Conservation (phyloP, 2,797 vertebrate genomes). For the Garrulus glandarius region DNA sequence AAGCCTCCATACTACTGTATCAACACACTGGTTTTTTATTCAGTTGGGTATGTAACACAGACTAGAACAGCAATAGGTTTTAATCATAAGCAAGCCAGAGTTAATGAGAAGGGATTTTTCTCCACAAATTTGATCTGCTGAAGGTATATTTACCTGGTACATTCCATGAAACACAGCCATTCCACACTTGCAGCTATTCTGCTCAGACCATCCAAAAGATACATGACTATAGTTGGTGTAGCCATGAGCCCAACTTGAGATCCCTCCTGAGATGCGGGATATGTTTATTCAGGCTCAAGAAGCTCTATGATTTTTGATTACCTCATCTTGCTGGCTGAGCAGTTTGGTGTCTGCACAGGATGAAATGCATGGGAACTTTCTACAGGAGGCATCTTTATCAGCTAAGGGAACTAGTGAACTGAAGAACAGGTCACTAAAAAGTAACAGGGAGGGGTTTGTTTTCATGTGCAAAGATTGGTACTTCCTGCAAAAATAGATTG, state of each 20-base stretch:
- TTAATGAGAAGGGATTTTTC: not conserved
- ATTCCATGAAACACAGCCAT: not conserved
- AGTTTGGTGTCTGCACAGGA: not conserved
- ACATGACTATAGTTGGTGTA: not conserved
- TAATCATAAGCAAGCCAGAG: not conserved
- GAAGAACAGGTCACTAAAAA: not conserved
- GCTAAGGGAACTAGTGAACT: not conserved
- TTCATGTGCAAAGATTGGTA: not conserved
- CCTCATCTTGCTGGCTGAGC: not conserved
- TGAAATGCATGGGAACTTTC: not conserved
- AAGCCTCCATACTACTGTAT: not conserved
- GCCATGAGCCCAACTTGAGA: fast-evolving
- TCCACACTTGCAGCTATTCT: not conserved
- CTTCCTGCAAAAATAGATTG: not conserved
- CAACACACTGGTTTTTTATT: not conserved
- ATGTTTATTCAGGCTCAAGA: not conserved
- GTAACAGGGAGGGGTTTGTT: not conserved
- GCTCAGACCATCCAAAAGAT: not conserved
- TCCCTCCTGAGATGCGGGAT: not conserved
- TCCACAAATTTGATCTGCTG: not conserved
- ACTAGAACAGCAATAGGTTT: not conserved
- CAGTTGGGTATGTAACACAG: not conserved
- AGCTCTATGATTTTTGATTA: not conserved
- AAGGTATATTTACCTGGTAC: not conserved
- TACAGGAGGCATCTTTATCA: not conserved